A percentile compares a stretch with the other conserved stretches of the same genome.
phyloP scores from a whole-genome alignment of 1,140 invertebrate genomes.

The Physella acuta region DNA sequence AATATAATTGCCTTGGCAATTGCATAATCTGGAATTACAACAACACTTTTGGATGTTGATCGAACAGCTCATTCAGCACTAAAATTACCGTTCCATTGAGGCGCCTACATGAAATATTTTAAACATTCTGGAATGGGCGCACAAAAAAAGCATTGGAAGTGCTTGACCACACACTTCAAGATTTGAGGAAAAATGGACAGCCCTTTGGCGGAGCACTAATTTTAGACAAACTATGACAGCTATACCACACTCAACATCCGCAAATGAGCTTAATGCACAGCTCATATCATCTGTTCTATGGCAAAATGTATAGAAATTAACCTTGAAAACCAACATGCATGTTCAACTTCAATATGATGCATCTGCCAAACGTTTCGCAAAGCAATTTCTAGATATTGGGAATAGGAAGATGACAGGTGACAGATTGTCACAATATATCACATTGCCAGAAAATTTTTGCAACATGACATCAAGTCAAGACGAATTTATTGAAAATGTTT shows the following conservation, averaged over 20 bases:
- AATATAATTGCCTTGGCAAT: no score
- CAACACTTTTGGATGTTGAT: constrained; percentile 38
- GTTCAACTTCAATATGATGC: no score
- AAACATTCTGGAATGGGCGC: background rate
- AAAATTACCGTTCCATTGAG: constrained; percentile 27
- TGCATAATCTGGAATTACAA: constrained; percentile 47
- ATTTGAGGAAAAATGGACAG: constrained; percentile 25
- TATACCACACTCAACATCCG: constrained; percentile 6
- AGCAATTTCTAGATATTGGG: no score
- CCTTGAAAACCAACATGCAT: no score
- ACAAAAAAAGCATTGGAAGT: constrained; percentile 29
- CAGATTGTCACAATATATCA: no score
- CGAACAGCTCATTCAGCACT: constrained; percentile 32
- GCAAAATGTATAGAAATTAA: no score
- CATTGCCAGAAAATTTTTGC: no score
- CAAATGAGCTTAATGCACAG: constrained; percentile 34
- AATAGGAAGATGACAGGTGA: no score
- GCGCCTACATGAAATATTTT: background rate
- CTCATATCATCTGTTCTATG: constrained; percentile 41
- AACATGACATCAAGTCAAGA: no score
- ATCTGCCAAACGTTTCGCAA: no score
- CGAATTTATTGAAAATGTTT: no score
- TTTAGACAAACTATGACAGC: constrained; percentile 20
- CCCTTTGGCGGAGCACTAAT: constrained; percentile 31
- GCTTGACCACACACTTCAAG: constrained; percentile 33